Conservation (phyloP, 2,113 vertebrate genomes). For the Strigops habroptila region DNA sequence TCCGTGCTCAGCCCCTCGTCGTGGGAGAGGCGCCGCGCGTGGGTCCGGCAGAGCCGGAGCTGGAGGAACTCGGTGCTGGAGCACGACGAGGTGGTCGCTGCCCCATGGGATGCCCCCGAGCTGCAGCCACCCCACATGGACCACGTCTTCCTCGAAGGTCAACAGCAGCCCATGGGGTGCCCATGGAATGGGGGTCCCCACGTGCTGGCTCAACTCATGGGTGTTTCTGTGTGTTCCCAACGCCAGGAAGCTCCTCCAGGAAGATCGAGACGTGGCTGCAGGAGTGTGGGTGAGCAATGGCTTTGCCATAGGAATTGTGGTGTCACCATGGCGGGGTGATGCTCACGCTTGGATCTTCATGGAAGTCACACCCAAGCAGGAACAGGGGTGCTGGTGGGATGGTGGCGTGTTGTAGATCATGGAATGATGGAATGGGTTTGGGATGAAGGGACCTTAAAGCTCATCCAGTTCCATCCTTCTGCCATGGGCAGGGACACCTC, state of each 20-base stretch:
- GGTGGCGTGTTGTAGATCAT: fast-evolving
- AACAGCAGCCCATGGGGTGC: neutral
- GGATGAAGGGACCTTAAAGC: neutral
- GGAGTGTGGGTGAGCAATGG: conserved; percentile 71
- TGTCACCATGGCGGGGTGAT: fast-evolving
- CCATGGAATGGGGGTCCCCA: fast-evolving
- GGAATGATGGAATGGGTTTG: neutral
- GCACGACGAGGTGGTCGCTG: conserved; percentile 29
- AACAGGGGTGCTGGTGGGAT: neutral
- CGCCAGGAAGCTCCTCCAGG: conserved; percentile 70
- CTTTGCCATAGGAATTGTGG: fast-evolving
- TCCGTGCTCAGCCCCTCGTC: conserved; percentile 66
- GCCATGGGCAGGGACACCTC: neutral
- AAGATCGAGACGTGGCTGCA: conserved; percentile 80
- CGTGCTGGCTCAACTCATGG: neutral
- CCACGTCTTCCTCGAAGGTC: conserved; percentile 80
- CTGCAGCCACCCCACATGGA: conserved; percentile 55
- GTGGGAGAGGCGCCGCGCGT: conserved; percentile 75
- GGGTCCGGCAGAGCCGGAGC: conserved; percentile 77
- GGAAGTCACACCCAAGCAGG: neutral
- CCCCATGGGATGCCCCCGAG: conserved; percentile 2
- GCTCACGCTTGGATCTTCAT: neutral
- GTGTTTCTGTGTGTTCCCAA: neutral
- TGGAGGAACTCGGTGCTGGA: conserved; percentile 70
- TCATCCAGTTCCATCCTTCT: neutral